A percentile compares a stretch with the other conserved stretches of the same genome.
Evolutionary conservation across 2,888 invertebrate species (phyloP).

Genomic region (Ryuthela nishihirai): DNA sequence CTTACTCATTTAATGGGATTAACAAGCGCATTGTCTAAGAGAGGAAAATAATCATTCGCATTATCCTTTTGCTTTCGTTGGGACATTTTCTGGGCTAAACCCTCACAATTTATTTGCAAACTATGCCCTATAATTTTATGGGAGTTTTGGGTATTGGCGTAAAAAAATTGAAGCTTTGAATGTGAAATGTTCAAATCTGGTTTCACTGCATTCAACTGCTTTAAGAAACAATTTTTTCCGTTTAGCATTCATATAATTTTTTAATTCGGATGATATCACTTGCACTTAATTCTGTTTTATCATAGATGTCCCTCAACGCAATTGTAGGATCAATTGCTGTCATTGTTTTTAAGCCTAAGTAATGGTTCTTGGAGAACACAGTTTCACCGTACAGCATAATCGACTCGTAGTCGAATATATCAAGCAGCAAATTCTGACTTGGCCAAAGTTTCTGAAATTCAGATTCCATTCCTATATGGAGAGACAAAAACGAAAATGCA

Average conservation of each 20-base stretch:
- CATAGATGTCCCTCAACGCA: slow-evolving; percentile 1
- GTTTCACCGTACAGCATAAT: slow-evolving; percentile 29
- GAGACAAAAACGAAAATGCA: background rate
- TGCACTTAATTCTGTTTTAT: slow-evolving; percentile 14
- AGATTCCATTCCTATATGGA: slow-evolving; percentile 5
- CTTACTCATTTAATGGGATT: too few relatives aligned
- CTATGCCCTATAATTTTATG: too few relatives aligned
- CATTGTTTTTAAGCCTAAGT: slow-evolving; percentile 23
- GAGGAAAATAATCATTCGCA: too few relatives aligned
- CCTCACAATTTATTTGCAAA: too few relatives aligned
- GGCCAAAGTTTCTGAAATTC: slow-evolving; percentile 16
- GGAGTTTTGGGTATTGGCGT: too few relatives aligned
- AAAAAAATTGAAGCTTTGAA: too few relatives aligned
- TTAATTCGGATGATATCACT: slow-evolving; percentile 10
- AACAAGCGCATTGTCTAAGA: too few relatives aligned
- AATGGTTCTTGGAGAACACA: slow-evolving; percentile 13
- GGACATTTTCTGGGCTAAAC: too few relatives aligned
- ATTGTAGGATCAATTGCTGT: slow-evolving; percentile 18
- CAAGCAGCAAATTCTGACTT: slow-evolving; percentile 15
- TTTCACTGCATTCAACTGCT: too few relatives aligned
- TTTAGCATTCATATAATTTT: slow-evolving; percentile 16
- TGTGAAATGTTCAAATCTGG: too few relatives aligned
- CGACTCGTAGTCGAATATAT: slow-evolving; percentile 18
- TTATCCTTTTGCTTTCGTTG: too few relatives aligned
- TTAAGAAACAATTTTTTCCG: too few relatives aligned